Evolutionary conservation across 1,140 invertebrate species (phyloP), one percentile per base, ranked within the genome.

Genomic region (Aphaenogaster floridana): DNA sequence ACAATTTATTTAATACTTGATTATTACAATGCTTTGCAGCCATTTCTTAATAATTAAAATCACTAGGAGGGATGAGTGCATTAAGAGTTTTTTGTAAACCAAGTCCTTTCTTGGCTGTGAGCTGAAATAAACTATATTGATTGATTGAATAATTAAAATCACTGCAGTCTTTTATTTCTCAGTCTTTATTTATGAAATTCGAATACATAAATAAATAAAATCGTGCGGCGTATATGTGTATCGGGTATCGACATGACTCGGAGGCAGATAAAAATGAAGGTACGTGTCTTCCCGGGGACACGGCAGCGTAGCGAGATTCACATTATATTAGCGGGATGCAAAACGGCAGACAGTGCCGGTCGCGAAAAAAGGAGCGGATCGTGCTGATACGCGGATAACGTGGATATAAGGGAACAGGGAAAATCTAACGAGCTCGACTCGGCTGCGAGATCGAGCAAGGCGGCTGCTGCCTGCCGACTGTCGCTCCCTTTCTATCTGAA

Each of bases 391-490:
- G 69, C 69, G 87, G 86, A 89, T 88, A 81, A 93, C 89, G 90
- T 76, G 91, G 86, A 91, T 94, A 91, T 92, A 93, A 93, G 77
- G 90, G 91, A 93, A 93, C 91, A 54, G 90, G 89, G 91, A 92
- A 93, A 94, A 93, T 92, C 91, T 93, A 94, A 94, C 93, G 92
- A 94, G 92, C 86, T 50, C 88, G 91, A 88, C 89, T 89, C 79
- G 84, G 89, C 88, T 78, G 78, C 86, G 86, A 88, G 90, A 91
- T 68, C 63, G 89, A 86, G 89, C 84, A 88, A 89, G 89, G 86
- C 87, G 90, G 86, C 84, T 88, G 77, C 74, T 85, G 91, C 86
- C 83, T 89, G 45, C 72, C 74, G 74, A 54, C 72, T 52, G 36
- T 77, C 54, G 36, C 74, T 66, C 28, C 52, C 66, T 42, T 86